phyloP scores from a whole-genome alignment of 1,140 invertebrate genomes.

The Zaprionus lachaisei region DNA sequence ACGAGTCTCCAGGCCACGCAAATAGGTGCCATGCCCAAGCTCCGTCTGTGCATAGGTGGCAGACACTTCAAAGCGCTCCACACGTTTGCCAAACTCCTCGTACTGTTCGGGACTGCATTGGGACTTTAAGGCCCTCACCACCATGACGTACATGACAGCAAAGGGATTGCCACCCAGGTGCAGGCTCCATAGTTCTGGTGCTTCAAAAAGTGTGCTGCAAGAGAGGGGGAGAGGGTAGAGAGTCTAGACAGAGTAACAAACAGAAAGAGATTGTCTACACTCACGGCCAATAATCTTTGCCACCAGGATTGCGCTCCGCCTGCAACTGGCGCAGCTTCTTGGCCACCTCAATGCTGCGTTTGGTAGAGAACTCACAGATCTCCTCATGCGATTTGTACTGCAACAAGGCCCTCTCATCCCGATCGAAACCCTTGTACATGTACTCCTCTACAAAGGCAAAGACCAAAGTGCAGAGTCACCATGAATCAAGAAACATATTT shows the following conservation, averaged over 20 bases:
- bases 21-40: slow-evolving; percentile 96
- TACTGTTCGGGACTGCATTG: slow-evolving; percentile 94
- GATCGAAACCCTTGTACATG: slow-evolving; percentile 52
- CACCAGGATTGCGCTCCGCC: slow-evolving; percentile 87
- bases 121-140: slow-evolving; percentile 93
- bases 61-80: slow-evolving; percentile 92
- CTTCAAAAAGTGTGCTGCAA: slow-evolving; percentile 47
- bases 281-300: slow-evolving; percentile 88
- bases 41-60: slow-evolving; percentile 98
- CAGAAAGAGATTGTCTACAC: background rate
- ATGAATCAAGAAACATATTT: slow-evolving; percentile 23
- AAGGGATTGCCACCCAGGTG: slow-evolving; percentile 92
- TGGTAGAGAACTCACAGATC: slow-evolving; percentile 59
- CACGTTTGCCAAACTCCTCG: slow-evolving; percentile 89
- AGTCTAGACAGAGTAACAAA: background rate
- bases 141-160: slow-evolving; percentile 95
- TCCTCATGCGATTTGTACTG: slow-evolving; percentile 69
- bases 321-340: slow-evolving; percentile 90
- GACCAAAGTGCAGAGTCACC: slow-evolving; percentile 35
- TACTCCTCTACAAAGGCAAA: slow-evolving; percentile 35
- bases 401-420: slow-evolving; percentile 28
- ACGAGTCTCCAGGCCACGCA: slow-evolving; percentile 95
- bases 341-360: slow-evolving; percentile 89
- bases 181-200: slow-evolving; percentile 49
- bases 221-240: background rate